Conservation (phyloP, 2,888 invertebrate species). For the Drosophila nigricruria region DNA sequence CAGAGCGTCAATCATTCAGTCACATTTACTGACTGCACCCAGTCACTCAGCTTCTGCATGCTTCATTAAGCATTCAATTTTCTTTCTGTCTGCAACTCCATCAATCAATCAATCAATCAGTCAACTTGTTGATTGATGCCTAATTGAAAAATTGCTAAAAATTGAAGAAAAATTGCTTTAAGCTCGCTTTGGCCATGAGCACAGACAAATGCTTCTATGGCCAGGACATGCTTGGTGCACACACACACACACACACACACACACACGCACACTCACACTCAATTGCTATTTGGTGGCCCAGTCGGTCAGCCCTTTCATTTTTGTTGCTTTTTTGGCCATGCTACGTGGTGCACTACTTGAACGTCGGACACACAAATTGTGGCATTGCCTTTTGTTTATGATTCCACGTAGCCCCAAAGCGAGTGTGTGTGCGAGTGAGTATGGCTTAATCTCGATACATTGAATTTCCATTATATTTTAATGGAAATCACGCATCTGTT, state of each 20-base stretch:
- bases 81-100: not conserved
- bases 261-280: slow-evolving; percentile 11
- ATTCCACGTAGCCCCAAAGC: slow-evolving; percentile 62
- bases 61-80: not conserved
- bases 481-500: slow-evolving; percentile 73
- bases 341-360: slow-evolving; percentile 57
- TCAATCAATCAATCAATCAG: not conserved
- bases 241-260: slow-evolving; percentile 8
- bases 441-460: slow-evolving; percentile 68
- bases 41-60: not conserved
- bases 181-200: slow-evolving; percentile 47
- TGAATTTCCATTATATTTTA: slow-evolving; percentile 73
- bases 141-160: slow-evolving; percentile 12
- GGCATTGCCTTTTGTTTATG: slow-evolving; percentile 65
- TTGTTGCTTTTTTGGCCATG: slow-evolving; percentile 28
- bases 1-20: not conserved
- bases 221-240: slow-evolving; percentile 30
- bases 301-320: slow-evolving; percentile 41
- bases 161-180: slow-evolving; percentile 34
- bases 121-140: not conserved
- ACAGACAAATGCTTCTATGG: slow-evolving; percentile 39
- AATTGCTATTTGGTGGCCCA: slow-evolving; percentile 42
- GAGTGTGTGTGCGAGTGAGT: slow-evolving; percentile 13
- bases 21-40: not conserved
- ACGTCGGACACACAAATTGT: slow-evolving; percentile 50